Conservation (phyloP, 2,888 invertebrate genomes). For the Mesoligia furuncula region DNA sequence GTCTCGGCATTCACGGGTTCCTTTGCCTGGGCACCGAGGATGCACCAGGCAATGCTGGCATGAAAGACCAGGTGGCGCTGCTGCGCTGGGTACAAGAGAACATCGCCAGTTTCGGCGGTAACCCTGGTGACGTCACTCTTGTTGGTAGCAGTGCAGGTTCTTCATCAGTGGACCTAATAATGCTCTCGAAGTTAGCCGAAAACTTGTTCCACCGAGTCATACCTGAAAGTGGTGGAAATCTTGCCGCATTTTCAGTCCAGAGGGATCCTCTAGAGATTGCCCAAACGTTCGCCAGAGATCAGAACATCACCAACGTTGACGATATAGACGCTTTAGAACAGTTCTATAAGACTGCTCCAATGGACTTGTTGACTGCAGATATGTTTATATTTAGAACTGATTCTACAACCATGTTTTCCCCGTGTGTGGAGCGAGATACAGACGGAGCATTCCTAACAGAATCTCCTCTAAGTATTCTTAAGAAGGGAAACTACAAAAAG, state of each 20-base stretch:
- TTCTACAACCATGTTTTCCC: no score
- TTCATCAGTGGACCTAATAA: slow-evolving; percentile 13
- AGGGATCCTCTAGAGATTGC: slow-evolving; percentile 73
- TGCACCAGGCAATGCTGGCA: no score
- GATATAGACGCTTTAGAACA: slow-evolving; percentile 73
- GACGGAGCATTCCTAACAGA: no score
- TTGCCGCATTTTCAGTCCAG: slow-evolving; percentile 69
- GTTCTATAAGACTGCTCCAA: slow-evolving; percentile 71
- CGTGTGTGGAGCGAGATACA: no score
- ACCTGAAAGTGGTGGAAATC: slow-evolving; percentile 74
- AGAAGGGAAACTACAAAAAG: no score
- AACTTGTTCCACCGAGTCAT: slow-evolving; percentile 75
- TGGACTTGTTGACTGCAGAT: slow-evolving; percentile 59
- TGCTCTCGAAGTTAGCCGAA: slow-evolving; percentile 43
- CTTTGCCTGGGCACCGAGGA: no score
- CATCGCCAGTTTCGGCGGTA: no score
- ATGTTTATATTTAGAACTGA: slow-evolving; percentile 26
- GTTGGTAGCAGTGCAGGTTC: slow-evolving; percentile 71
- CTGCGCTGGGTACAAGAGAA: no score
- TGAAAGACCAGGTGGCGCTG: no score
- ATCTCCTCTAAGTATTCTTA: no score
- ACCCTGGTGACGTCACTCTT: no score
- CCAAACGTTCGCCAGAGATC: slow-evolving; percentile 63
- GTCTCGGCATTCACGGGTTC: no score
- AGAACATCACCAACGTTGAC: slow-evolving; percentile 69